These are phyloP conservation scores for Peromyscus polionotus DNA, from an alignment of 2,113 vertebrate species.

Conservation along the genomic window DNA sequence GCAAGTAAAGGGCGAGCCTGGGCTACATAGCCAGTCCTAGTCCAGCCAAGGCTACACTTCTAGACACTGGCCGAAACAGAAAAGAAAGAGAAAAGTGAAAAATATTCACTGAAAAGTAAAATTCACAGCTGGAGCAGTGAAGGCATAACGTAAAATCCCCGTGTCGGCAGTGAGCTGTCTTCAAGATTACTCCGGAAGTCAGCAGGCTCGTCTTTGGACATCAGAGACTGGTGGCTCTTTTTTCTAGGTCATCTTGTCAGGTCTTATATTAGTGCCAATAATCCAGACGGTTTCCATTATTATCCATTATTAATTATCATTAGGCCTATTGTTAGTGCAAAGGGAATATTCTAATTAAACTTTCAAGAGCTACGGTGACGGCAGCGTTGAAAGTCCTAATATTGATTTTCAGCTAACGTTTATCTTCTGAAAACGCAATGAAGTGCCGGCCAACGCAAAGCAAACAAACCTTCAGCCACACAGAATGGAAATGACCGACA, in stretches of 20 bases:
- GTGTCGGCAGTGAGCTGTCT: not conserved
- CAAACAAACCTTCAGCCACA: not conserved
- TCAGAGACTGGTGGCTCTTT: not conserved
- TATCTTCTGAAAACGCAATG: conserved; percentile 26
- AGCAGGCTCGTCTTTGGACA: not conserved
- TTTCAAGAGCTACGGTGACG: conserved; percentile 57
- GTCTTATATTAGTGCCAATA: conserved; percentile 57
- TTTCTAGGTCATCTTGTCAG: conserved; percentile 49
- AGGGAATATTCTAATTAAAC: conserved; percentile 61
- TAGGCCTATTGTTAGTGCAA: conserved; percentile 55
- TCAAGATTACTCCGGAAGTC: conserved; percentile 15
- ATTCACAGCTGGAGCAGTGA: not conserved
- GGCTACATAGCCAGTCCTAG: not conserved
- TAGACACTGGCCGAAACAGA: not conserved
- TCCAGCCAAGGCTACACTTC: no score
- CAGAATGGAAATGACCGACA: conserved; percentile 16
- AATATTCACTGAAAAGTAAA: conserved; percentile 39
- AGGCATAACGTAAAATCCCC: conserved; percentile 29
- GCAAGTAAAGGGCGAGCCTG: not conserved
- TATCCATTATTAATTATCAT: conserved; percentile 62
- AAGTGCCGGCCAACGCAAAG: conserved; percentile 10
- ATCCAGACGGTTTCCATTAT: conserved; percentile 37
- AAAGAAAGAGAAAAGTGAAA: not conserved
- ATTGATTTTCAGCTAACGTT: conserved; percentile 53
- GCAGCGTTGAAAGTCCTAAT: conserved; percentile 11